Base-by-base conservation (phyloP, 2,888 invertebrate genomes). In the Melanchra persicariae region DNA sequence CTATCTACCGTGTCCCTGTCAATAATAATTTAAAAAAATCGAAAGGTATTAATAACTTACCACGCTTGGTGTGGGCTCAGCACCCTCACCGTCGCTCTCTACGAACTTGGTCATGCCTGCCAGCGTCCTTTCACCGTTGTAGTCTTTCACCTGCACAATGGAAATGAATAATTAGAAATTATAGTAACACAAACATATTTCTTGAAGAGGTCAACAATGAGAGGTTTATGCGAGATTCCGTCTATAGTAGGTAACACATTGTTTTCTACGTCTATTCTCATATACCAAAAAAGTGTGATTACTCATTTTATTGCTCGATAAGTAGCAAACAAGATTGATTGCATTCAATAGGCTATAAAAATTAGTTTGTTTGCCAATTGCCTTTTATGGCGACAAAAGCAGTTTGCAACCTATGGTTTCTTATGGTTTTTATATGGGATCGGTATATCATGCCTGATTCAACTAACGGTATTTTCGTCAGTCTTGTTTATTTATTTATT, bases 21-120 rank as follows among this genome's bases (percentile, higher is more conserved):
- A 17, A 43, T 43, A 43, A 43, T 17, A 26, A 24, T n/a, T n/a
- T 30, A n/a, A 24, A 24, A 51, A 24, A 24, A 24, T 51, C 6
- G 30, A 47, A 22, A 51, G 17, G 12, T 45, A 12, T 9, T 10
- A 26, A 57, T 64, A 65, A 91, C 94, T 97, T 70, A 96, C 96
- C 91, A 94, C 97, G 86, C 97, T 97, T 58, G 97, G 97, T 64
- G 96, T 96, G 34, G 97, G 97, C 88, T 97, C 96, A 57, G 98
- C 98, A 70, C 97, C 98, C 86, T 97, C 97, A 79, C 99, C 99
- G 88, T 98, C 98, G 78, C 97, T 97, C 92, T 99, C 99, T 76
- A 99, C 96, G 96, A 99, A 99, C 95, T 99, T 98, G 81, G 97
- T 97, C 90, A 99, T 97, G 73, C 97, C 99, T 87, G 98, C 99